Percentiles rank a stretch among this genome's conserved stretches.
phyloP scores from a whole-genome alignment of 2,113 vertebrate species.

The Procavia capensis region DNA sequence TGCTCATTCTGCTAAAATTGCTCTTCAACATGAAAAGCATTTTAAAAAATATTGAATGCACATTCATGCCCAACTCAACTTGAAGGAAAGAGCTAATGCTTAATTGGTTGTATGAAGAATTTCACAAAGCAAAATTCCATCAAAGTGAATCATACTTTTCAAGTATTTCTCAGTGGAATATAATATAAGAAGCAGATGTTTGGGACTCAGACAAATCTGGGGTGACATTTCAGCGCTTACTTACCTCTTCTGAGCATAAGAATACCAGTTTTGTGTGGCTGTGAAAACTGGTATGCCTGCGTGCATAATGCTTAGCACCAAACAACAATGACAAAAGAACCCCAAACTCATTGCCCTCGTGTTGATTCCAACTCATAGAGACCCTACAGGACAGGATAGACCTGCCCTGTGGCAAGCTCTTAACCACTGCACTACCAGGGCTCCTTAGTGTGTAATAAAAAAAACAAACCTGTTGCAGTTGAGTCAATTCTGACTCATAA shows the following conservation, averaged over 20 bases:
- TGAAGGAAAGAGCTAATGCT: slow-evolving; percentile 11
- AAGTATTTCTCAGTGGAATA: neutral
- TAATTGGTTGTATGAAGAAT: slow-evolving; percentile 33
- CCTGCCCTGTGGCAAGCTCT: too few relatives aligned
- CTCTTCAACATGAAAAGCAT: neutral
- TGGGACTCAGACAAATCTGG: neutral
- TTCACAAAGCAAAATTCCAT: slow-evolving; percentile 30
- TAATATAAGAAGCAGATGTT: neutral
- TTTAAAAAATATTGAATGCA: neutral
- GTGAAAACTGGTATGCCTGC: slow-evolving; percentile 25
- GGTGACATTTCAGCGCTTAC: neutral
- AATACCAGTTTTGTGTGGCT: neutral
- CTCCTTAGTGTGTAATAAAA: slow-evolving; percentile 3
- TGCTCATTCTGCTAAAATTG: neutral
- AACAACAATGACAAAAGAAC: too few relatives aligned
- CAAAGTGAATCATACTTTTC: neutral
- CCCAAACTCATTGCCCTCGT: too few relatives aligned
- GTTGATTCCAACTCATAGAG: too few relatives aligned
- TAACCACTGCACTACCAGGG: too few relatives aligned
- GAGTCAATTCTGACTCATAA: too few relatives aligned
- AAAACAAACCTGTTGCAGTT: too few relatives aligned
- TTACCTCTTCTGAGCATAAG: neutral
- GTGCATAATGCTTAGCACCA: neutral
- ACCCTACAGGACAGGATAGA: too few relatives aligned
- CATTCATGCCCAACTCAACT: slow-evolving; percentile 15